Base-by-base conservation (phyloP, 2,888 invertebrate genomes). In the Psococerastis gibbosa region DNA sequence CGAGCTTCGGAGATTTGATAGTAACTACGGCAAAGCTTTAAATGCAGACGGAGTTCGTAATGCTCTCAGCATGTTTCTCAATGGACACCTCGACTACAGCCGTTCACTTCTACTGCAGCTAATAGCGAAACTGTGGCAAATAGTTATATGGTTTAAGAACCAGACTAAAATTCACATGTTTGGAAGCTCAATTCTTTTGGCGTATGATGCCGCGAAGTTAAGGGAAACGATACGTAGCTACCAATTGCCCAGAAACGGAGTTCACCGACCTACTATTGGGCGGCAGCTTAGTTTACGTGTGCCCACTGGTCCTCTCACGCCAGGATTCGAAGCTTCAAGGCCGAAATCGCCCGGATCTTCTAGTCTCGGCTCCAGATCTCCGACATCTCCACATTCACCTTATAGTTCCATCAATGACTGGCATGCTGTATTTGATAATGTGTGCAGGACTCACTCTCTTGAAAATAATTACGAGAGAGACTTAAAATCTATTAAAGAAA, bases 171-270 rank as follows among this genome's bases (percentile, higher is more conserved):
- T 78, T 45, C 68, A 73, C 15, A 73, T 94, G 52, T 87, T 78
- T 59, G 73, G 84, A 41, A 80, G 88, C 46, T 94, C 94, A 0
- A 60, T 97, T 47, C 67, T 97, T 51, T 72, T 97, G 47, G 75
- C 82, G 3, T 95, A 94, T 60, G 94, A 95, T 61, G 82, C 83
- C 1, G 62, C 38, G n/a, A 38, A 38, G 20, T 38, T 38, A 18
- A 20, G 22, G n/a, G 20, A 38, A 20, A 13, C 16, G n/a, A 13
- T 38, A 13, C 38, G 38, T 3, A 38, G 22, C 20, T 13, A 20
- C 5, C n/a, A n/a, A 20, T 18, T 18, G 5, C 15, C 18, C 3
- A 16, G 13, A 18, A 38, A 38, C 20, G 38, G 38, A 18, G 18
- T 5, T 5, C 33, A 33, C 15, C 17, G 18, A 20, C 38, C 38